These are phyloP conservation scores for Agelaius tricolor DNA, from an alignment of 2,113 vertebrate species.

Conservation along the genomic window DNA sequence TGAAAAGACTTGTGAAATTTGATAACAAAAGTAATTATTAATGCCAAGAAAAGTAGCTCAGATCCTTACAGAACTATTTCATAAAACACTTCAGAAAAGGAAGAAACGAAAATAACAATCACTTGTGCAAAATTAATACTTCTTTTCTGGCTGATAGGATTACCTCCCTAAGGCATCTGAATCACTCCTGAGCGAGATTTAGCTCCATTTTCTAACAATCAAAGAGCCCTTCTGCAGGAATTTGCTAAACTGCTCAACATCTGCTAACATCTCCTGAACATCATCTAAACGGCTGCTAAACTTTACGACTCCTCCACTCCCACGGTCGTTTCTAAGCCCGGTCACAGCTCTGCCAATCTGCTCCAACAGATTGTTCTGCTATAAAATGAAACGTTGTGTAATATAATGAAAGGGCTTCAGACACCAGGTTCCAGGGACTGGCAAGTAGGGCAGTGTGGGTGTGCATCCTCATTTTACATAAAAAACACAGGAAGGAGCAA, in stretches of 20 bases:
- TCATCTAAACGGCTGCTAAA: background rate
- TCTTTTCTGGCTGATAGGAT: background rate
- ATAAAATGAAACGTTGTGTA: background rate
- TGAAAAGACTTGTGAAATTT: background rate
- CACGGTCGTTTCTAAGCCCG: background rate
- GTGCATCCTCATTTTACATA: background rate
- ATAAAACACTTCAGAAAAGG: background rate
- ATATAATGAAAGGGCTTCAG: background rate
- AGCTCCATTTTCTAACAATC: background rate
- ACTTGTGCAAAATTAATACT: background rate
- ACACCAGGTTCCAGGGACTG: background rate
- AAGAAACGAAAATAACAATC: background rate
- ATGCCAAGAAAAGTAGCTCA: background rate
- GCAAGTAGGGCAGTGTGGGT: background rate
- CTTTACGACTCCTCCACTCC: background rate
- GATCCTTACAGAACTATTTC: background rate
- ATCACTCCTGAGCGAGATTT: background rate
- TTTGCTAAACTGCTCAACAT: background rate
- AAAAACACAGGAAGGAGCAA: background rate
- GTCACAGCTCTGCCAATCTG: conserved; percentile 19
- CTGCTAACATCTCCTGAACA: conserved; percentile 12
- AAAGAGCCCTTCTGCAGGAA: background rate
- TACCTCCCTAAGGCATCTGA: background rate
- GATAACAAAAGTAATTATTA: background rate
- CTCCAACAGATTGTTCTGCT: background rate